Conservation (phyloP, 2,113 vertebrate species). For the Pollimyrus isidori region DNA sequence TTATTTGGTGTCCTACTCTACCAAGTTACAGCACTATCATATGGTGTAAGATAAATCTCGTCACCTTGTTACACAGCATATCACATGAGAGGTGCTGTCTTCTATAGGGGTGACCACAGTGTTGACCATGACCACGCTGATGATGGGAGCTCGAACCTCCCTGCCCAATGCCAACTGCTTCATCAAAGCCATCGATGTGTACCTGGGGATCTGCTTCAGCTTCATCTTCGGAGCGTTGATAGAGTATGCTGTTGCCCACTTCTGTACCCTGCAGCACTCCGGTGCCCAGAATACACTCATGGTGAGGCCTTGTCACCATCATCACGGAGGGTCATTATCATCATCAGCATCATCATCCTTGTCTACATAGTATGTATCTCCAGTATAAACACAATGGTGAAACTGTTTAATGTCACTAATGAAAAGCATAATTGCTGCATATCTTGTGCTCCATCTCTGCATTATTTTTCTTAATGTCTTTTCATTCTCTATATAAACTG, state of each 20-base stretch:
- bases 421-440: not conserved
- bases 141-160: slow-evolving; percentile 82
- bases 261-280: slow-evolving; percentile 69
- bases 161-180: slow-evolving; percentile 84
- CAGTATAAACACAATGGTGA: not conserved
- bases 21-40: not conserved
- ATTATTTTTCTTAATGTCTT: not conserved
- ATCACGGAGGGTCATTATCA: slow-evolving; percentile 8
- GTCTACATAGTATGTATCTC: not conserved
- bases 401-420: not conserved
- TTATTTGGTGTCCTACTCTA: not conserved
- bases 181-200: slow-evolving; percentile 83
- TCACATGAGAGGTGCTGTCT: not conserved
- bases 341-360: not conserved
- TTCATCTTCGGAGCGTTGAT: slow-evolving; percentile 82
- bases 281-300: slow-evolving; percentile 53
- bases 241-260: slow-evolving; percentile 81
- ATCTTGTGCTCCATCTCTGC: not conserved
- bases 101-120: slow-evolving; percentile 76
- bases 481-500: not conserved
- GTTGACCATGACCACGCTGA: slow-evolving; percentile 81
- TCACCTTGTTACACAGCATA: not conserved
- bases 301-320: slow-evolving; percentile 46
- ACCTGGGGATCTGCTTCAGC: slow-evolving; percentile 82
- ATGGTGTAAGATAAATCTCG: not conserved